Conservation (phyloP, 1,140 invertebrate species). For the Adelges cooleyi region DNA sequence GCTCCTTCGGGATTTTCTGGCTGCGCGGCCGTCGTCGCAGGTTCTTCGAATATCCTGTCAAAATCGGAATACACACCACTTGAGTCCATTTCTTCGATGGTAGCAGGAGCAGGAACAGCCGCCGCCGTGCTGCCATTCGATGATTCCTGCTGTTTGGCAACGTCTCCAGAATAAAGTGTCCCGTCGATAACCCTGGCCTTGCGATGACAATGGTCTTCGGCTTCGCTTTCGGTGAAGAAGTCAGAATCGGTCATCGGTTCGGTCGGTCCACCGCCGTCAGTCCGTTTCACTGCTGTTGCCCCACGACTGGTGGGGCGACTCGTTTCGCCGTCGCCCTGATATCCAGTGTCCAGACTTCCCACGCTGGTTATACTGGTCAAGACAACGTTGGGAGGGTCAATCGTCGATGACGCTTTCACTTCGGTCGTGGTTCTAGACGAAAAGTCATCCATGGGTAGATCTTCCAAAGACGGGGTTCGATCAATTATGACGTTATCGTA, state of each 20-base stretch:
- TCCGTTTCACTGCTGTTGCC: constrained; percentile 34
- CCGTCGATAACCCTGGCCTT: constrained; percentile 70
- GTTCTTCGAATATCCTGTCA: constrained; percentile 45
- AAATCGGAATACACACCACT: constrained; percentile 75
- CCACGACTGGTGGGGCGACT: constrained; percentile 52
- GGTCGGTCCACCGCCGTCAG: constrained; percentile 37
- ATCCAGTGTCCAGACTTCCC: constrained; percentile 71
- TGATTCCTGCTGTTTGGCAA: constrained; percentile 61
- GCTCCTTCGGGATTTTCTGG: neutral
- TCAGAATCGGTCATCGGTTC: constrained; percentile 81
- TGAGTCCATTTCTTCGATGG: constrained; percentile 63
- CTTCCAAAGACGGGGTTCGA: constrained; percentile 67
- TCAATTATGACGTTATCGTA: constrained; percentile 20
- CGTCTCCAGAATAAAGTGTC: constrained; percentile 55
- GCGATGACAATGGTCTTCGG: constrained; percentile 61
- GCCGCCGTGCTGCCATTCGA: constrained; percentile 67
- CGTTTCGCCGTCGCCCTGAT: constrained; percentile 72
- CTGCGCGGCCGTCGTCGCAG: neutral
- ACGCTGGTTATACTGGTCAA: constrained; percentile 74
- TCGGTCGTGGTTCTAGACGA: constrained; percentile 32
- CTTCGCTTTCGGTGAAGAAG: constrained; percentile 77
- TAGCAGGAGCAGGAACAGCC: constrained; percentile 35
- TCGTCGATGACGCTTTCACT: constrained; percentile 37
- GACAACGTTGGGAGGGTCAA: constrained; percentile 36
- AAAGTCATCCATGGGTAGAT: constrained; percentile 60